Evolutionary conservation across 2,797 vertebrate genomes (phyloP), one percentile per base, ranked within the genome.

Genomic region (Myiothlypis coronata): DNA sequence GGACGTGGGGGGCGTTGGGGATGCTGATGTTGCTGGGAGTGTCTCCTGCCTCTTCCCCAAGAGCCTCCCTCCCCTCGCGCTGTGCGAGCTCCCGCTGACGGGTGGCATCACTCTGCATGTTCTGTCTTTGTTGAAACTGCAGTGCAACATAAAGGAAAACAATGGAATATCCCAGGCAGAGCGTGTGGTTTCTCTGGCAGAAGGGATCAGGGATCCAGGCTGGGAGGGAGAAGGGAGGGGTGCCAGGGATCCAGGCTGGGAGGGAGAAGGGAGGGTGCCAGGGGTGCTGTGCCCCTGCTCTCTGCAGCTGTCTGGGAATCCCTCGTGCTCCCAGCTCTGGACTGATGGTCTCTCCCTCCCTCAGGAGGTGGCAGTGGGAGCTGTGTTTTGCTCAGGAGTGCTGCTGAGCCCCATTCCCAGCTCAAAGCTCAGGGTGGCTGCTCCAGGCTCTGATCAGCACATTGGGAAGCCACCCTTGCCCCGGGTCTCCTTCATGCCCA

Each of bases 91-190:
- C 65, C 87, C 0, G 47, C 88, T 79, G 83, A 22, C 14, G 3
- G 56, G 86, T 26, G 76, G 84, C 57, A 0, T 56, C 61, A 44
- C 76, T 96, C 79, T 95, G 96, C 95, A 95, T 96, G 96, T 76
- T 83, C 0, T 86, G 3, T 44, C 82, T 49, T 21, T 43, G 76
- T 95, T 83, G 16, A 93, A 94, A 44, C 91, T 77, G 86, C 92
- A 83, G 88, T 71, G 86, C 89, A 83, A 93, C 68, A 95, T 96
- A 91, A 94, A 97, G 67, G 20, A 64, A 44, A 82, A n/a, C 46
- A 17, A 44, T 72, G 83, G 55, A 46, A 5, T 4, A 6, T 44
- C 30, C 34, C 12, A 8, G 59, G 76, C 34, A 6, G 30, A 84
- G 28, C 0, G 14, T 77, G 79, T 92, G 82, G n/a, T 91, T 91